Conservation (phyloP, 2,888 invertebrate species). For the Lacanobia oleracea region DNA sequence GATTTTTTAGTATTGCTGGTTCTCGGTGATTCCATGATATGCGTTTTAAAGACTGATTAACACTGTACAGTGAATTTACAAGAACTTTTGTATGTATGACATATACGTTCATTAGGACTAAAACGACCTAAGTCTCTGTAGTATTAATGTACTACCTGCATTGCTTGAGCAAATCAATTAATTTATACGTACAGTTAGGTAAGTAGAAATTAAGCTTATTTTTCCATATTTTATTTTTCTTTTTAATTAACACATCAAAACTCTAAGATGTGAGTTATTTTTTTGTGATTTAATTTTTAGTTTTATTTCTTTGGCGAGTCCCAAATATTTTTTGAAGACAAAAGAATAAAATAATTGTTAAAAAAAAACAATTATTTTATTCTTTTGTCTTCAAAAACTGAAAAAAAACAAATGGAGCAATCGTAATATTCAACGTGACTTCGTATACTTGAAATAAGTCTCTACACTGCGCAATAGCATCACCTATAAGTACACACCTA, state of each 20-base stretch:
- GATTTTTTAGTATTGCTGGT: too few species aligned
- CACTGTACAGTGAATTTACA: background rate
- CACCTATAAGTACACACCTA: background rate
- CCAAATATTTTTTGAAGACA: too few species aligned
- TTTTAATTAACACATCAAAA: background rate
- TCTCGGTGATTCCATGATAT: background rate
- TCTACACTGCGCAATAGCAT: background rate
- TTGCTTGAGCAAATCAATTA: background rate
- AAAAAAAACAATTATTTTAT: too few species aligned
- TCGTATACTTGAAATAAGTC: background rate
- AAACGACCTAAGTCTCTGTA: background rate
- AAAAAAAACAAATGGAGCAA: background rate
- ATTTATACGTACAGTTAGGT: background rate
- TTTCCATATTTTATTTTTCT: background rate
- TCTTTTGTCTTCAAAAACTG: background rate
- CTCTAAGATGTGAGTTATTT: too few species aligned
- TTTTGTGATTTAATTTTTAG: background rate
- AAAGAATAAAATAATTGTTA: too few species aligned
- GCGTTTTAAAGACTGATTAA: background rate
- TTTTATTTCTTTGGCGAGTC: background rate
- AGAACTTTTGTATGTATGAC: background rate
- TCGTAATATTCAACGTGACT: background rate
- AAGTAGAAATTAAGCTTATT: background rate
- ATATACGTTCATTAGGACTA: background rate
- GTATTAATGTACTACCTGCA: background rate